Conservation (phyloP, 2,797 vertebrate species). For the Ataeniobius toweri region DNA sequence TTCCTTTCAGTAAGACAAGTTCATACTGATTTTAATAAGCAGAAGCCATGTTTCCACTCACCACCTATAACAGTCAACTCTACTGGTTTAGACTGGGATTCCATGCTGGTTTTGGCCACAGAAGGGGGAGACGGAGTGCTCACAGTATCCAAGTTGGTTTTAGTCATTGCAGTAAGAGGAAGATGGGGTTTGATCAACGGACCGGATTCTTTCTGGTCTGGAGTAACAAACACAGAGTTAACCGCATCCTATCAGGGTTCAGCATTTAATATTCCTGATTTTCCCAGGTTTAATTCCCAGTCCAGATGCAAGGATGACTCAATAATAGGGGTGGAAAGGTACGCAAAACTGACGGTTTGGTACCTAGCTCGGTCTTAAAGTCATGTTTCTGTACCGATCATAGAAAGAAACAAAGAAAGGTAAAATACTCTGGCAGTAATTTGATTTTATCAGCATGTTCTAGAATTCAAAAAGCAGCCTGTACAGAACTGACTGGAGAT, state of each 20-base stretch:
- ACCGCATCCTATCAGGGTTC: background rate
- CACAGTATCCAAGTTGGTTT: conserved; percentile 27
- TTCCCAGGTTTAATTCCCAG: background rate
- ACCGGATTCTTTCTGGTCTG: conserved; percentile 41
- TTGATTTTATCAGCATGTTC: background rate
- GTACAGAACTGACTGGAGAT: background rate
- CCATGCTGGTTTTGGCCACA: conserved; percentile 9
- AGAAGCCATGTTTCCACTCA: conserved; percentile 10
- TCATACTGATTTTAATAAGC: background rate
- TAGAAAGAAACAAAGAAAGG: background rate
- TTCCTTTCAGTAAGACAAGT: background rate
- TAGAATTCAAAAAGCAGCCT: too few species aligned
- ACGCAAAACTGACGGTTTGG: background rate
- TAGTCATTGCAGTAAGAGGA: conserved; percentile 42
- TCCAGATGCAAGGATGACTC: background rate
- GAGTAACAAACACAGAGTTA: background rate
- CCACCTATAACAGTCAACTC: conserved; percentile 14
- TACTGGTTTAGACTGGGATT: conserved; percentile 7
- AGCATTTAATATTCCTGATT: background rate
- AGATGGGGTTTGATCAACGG: conserved; percentile 30
- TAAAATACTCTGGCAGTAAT: background rate
- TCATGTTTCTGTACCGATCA: background rate
- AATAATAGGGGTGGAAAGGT: background rate
- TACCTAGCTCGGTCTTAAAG: background rate
- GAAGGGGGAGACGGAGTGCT: conserved; percentile 10